Conservation (phyloP, 2,888 invertebrate genomes). For the Camponotus fellah region DNA sequence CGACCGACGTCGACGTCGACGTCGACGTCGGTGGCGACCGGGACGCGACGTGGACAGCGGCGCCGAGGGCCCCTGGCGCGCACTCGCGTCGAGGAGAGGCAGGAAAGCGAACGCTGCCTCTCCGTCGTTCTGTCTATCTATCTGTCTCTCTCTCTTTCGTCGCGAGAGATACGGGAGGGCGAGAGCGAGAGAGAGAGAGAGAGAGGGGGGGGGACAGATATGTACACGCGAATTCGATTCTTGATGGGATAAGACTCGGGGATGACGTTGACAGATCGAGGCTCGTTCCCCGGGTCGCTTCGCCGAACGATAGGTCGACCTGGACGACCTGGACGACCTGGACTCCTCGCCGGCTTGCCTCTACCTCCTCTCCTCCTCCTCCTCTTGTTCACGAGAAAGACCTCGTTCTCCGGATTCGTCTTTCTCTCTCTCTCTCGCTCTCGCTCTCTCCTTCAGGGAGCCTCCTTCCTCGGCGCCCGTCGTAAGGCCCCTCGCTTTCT, state of each 20-base stretch:
- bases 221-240: slow-evolving; percentile 66
- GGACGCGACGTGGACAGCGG: neutral
- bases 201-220: slow-evolving; percentile 32
- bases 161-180: slow-evolving; percentile 28
- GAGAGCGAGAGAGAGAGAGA: slow-evolving; percentile 6
- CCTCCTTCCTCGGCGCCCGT: slow-evolving; percentile 32
- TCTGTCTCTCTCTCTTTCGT: slow-evolving; percentile 41
- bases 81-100: neutral
- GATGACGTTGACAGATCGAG: slow-evolving; percentile 77
- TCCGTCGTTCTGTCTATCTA: slow-evolving; percentile 4
- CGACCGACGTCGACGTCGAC: neutral
- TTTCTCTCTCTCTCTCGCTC: slow-evolving; percentile 37
- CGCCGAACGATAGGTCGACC: slow-evolving; percentile 27
- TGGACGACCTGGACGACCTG: slow-evolving; percentile 34
- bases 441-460: slow-evolving; percentile 31
- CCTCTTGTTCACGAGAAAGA: neutral
- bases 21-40: slow-evolving; percentile 55
- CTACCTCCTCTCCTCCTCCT: neutral
- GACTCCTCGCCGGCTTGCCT: neutral
- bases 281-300: neutral
- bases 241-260: slow-evolving; percentile 47
- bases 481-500: slow-evolving; percentile 49
- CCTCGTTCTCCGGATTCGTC: slow-evolving; percentile 13
- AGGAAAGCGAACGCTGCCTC: too few species aligned
- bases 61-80: neutral